Percentiles rank a stretch among this genome's conserved stretches.
These are phyloP conservation scores for Adrianichthys oophorus DNA, from an alignment of 2,797 vertebrate genomes.

Conservation along the genomic window DNA sequence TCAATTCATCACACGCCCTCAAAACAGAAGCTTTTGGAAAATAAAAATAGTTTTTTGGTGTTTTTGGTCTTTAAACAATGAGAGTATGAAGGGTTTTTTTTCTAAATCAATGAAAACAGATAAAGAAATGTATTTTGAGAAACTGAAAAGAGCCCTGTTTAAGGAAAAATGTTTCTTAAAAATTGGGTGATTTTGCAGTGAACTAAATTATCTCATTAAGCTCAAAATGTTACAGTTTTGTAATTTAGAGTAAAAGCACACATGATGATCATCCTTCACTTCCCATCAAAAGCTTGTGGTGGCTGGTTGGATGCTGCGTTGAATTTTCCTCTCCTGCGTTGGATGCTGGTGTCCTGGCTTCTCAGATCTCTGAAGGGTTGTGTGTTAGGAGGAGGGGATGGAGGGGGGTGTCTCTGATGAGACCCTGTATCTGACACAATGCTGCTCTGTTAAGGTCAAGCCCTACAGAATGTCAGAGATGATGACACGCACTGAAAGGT, in stretches of 20 bases:
- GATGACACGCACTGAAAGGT: slow-evolving; percentile 79
- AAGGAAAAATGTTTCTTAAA: too few relatives aligned
- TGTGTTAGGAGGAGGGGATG: slow-evolving; percentile 27
- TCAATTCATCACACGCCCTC: too few relatives aligned
- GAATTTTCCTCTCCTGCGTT: slow-evolving; percentile 22
- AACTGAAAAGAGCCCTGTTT: too few relatives aligned
- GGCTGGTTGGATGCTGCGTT: slow-evolving; percentile 1
- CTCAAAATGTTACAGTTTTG: too few relatives aligned
- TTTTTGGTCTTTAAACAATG: too few relatives aligned
- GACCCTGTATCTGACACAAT: slow-evolving; percentile 76
- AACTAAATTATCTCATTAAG: neutral
- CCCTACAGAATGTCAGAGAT: slow-evolving; percentile 81
- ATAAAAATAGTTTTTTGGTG: too few relatives aligned
- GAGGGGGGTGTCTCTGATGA: slow-evolving; percentile 56
- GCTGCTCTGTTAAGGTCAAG: slow-evolving; percentile 82
- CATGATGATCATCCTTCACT: neutral
- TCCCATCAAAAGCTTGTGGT: slow-evolving; percentile 6
- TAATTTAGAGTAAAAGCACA: neutral
- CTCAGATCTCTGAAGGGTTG: slow-evolving; percentile 52
- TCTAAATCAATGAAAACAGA: too few relatives aligned
- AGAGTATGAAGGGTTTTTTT: too few relatives aligned
- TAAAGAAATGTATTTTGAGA: too few relatives aligned
- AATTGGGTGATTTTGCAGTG: too few relatives aligned
- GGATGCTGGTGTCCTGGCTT: slow-evolving; percentile 36
- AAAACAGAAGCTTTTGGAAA: too few relatives aligned